Percentiles rank a stretch among this genome's conserved stretches.
These are phyloP conservation scores for Galemys pyrenaicus DNA, from an alignment of 2,113 vertebrate species.

Conservation along the genomic window DNA sequence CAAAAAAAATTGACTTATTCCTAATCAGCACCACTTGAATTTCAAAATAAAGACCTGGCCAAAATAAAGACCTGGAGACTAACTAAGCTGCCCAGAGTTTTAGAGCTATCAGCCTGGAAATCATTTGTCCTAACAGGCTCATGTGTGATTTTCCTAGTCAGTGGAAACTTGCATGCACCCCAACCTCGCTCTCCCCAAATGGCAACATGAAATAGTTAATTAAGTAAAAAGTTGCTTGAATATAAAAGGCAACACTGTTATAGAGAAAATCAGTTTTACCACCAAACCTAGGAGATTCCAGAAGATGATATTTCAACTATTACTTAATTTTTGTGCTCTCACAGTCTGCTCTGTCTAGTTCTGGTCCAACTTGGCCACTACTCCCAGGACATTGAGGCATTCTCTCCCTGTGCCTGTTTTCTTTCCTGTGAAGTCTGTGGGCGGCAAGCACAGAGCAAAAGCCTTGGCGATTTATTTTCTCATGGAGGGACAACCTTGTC, in stretches of 20 bases:
- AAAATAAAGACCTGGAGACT: background rate
- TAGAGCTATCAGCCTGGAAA: background rate
- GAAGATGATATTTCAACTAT: constrained; percentile 25
- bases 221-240: background rate
- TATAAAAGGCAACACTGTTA: background rate
- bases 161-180: background rate
- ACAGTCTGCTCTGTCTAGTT: background rate
- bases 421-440: constrained; percentile 33
- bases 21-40: background rate
- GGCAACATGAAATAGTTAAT: background rate
- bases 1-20: background rate
- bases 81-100: background rate
- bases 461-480: background rate
- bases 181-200: background rate
- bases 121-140: background rate
- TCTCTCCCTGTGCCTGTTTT: background rate
- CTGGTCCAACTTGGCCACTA: background rate
- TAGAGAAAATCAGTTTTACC: background rate
- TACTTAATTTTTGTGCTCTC: background rate
- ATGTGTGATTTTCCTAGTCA: background rate
- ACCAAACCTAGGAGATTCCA: background rate
- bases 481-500: background rate
- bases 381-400: background rate
- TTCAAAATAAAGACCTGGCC: background rate
- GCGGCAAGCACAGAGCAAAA: background rate